Evolutionary conservation across 2,888 invertebrate species (phyloP), one percentile per base, ranked within the genome.

Genomic region (Caradrina kadenii): DNA sequence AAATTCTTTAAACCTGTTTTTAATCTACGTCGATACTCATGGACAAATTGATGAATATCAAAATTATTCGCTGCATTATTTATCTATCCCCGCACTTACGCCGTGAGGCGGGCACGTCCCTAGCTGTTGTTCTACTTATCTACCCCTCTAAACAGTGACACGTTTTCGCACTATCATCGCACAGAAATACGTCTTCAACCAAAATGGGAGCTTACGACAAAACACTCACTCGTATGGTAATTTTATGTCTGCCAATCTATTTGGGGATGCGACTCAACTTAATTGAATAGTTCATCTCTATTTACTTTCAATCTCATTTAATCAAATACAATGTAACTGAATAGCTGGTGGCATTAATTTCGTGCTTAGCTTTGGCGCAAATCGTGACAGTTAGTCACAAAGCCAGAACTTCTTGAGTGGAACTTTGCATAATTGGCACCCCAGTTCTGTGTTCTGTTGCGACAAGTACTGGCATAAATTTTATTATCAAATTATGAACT

Each of bases 391-490:
- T 88, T 88, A 88, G 88, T 83, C 86, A 84, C 84, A 89, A 87
- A 93, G 88, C 93, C 91, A 86, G 85, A 87, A 92, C 86, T 89
- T 83, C 85, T 86, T 84, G 85, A 82, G 83, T 50, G 84, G 83
- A 88, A 88, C 87, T 94, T 93, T 93, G 91, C 93, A 94, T 94
- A 94, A 94, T 93, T 93, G 88, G 87, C 87, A 85, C 86, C 86
- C 84, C 83, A 82, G 82, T 86, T 84, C 82, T 77, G 79, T 81
- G 75, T 75, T 68, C 58, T n/a, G 60, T 31, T 83, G 80, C 84
- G 85, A 86, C 82, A 83, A 83, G 83, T 81, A 82, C 74, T 81
- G 80, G 75, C 56, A 72, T 82, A 84, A 90, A 90, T 89, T 89
- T 85, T 86, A 85, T 89, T 87, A 89, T 83, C 52, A 87, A 90